Evolutionary conservation across 2,888 invertebrate species (phyloP).

Genomic region (Tachina fera): DNA sequence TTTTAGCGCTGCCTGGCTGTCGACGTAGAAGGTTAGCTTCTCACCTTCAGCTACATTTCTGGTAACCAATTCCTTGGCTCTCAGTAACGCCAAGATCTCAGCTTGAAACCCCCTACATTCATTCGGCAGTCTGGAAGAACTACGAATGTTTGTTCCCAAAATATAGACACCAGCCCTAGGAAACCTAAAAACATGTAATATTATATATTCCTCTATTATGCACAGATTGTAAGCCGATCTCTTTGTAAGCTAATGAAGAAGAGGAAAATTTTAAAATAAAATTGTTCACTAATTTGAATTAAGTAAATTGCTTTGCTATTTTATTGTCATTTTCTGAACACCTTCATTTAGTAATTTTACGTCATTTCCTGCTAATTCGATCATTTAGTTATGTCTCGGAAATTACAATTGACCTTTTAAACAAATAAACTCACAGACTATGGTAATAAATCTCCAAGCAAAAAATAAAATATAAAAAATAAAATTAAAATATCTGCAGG

Average conservation of each 20-base stretch:
- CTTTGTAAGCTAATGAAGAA: background rate
- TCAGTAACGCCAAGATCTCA: too few species aligned
- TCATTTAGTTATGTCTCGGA: constrained; percentile 68
- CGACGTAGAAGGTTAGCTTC: too few species aligned
- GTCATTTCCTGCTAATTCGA: constrained; percentile 70
- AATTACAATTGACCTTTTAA: constrained; percentile 71
- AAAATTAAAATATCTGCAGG: constrained; percentile 44
- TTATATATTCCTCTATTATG: too few species aligned
- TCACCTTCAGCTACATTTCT: too few species aligned
- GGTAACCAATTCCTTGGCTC: too few species aligned
- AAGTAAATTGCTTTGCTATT: constrained; percentile 30
- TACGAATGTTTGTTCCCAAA: too few species aligned
- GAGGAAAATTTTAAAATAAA: background rate
- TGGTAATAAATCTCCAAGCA: constrained; percentile 66
- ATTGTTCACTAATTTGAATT: background rate
- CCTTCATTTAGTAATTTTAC: constrained; percentile 69
- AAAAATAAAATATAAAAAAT: constrained; percentile 10
- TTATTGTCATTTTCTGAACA: constrained; percentile 63
- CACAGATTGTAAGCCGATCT: background rate
- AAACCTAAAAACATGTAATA: too few species aligned
- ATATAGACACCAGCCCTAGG: too few species aligned
- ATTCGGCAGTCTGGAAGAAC: too few species aligned
- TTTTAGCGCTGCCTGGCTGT: too few species aligned
- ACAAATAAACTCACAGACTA: constrained; percentile 67
- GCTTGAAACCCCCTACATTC: too few species aligned